Evolutionary conservation across 2,113 vertebrate species (phyloP), one percentile per base, ranked within the genome.

Genomic region (Paratilapia polleni): DNA sequence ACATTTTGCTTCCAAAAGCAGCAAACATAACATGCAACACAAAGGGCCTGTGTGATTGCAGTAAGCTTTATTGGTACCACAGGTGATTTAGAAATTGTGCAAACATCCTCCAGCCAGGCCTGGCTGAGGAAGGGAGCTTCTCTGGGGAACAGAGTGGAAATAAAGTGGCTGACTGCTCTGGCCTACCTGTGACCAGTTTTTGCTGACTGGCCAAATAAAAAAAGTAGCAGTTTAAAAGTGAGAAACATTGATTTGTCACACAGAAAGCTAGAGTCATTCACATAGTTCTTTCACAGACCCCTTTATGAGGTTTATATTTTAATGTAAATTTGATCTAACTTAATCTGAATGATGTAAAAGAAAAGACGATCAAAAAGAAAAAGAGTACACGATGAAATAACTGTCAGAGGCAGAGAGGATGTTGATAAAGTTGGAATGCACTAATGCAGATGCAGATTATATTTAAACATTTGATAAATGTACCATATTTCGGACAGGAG

Each of bases 161-260:
- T 82, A 14, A 81, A 81, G 34, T 64, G 66, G 58, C 63, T 81
- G 60, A 82, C 64, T 34, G 63, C 68, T 61, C 64, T 19, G 80
- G 68, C 62, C 82, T 73, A 43, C 57, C 49, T 63, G 28, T 22
- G 57, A 83, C 80, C 28, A 28, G 28, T 58, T 87, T 82, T 36
- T 83, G 78, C 80, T 85, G 77, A 90, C 62, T 88, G 36, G 24
- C 41, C 5, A 57, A 56, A 78, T 78, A 78, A 64, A 80, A 73
- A 77, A 60, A 81, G 74, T 66, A 28, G n/a, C 6, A 5, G 10
- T 74, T 8, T 60, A 22, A 80, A 86, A 68, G 75, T 34, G 28
- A 41, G 57, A 68, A 84, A 60, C 56, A 63, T 70, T 24, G 59
- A 83, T 41, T 80, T 77, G n/a, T 34, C 61, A 28, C n/a, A 26